Evolutionary conservation across 2,797 vertebrate species (phyloP).

Genomic region (Enteromius paludinosus): DNA sequence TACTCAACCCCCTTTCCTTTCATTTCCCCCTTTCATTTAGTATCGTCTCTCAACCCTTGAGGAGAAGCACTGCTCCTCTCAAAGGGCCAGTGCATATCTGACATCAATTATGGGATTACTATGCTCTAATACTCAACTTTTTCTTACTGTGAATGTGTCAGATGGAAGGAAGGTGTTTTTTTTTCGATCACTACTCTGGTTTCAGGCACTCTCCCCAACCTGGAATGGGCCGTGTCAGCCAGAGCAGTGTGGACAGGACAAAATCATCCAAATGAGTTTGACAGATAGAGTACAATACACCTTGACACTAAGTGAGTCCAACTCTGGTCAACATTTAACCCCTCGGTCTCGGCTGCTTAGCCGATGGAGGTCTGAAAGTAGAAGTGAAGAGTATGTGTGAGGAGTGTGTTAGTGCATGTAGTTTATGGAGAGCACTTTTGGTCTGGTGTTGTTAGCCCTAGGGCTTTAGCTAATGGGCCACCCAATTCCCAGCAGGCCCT

Average conservation of each 20-base stretch:
- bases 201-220: conserved; percentile 60
- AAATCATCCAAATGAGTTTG: conserved; percentile 40
- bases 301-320: conserved; percentile 43
- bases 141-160: conserved; percentile 57
- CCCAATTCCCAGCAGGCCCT: conserved; percentile 76
- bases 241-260: conserved; percentile 52
- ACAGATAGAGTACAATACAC: conserved; percentile 17
- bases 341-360: conserved; percentile 6
- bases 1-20: conserved; percentile 38
- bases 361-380: conserved; percentile 30
- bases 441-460: conserved; percentile 67
- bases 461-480: conserved; percentile 81
- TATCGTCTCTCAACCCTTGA: conserved; percentile 47
- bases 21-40: conserved; percentile 38
- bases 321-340: conserved; percentile 44
- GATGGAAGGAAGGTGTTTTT: conserved; percentile 58
- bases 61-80: conserved; percentile 60
- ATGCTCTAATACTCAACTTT: conserved; percentile 66
- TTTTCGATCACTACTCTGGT: conserved; percentile 52
- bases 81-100: conserved; percentile 63
- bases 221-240: conserved; percentile 52
- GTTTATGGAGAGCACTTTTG: conserved; percentile 36
- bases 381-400: conserved; percentile 39
- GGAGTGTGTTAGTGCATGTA: conserved; percentile 18
- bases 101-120: conserved; percentile 71